phyloP scores from a whole-genome alignment of 2,113 vertebrate genomes.

The Tursiops truncatus region DNA sequence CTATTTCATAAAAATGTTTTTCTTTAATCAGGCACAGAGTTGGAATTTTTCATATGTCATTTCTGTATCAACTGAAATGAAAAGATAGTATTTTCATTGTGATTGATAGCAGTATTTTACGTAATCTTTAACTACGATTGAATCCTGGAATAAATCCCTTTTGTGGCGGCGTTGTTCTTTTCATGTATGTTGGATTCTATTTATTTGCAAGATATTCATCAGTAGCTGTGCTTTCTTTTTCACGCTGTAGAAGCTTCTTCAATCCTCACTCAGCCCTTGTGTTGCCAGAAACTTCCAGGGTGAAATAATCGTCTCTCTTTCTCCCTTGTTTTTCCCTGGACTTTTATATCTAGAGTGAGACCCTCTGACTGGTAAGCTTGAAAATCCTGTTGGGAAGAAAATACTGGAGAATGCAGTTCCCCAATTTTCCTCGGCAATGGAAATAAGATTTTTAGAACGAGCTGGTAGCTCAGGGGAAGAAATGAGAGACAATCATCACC shows the following conservation, averaged over 20 bases:
- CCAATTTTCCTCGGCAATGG: background rate
- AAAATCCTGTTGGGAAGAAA: background rate
- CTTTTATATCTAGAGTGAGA: background rate
- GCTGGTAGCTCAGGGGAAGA: fast-evolving
- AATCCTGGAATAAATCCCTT: background rate
- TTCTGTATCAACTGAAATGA: background rate
- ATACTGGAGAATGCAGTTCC: fast-evolving
- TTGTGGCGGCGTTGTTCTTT: background rate
- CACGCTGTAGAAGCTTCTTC: no score
- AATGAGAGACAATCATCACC: background rate
- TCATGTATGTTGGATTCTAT: background rate
- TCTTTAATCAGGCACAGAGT: background rate
- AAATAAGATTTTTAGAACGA: background rate
- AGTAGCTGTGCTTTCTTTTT: background rate
- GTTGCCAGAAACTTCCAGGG: background rate
- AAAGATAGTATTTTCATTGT: background rate
- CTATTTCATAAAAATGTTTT: background rate
- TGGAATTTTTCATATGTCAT: background rate
- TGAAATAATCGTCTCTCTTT: no score
- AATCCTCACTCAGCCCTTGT: background rate
- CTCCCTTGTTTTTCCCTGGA: background rate
- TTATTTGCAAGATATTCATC: background rate
- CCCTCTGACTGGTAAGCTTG: background rate
- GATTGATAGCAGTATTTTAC: background rate
- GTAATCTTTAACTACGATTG: background rate